Percentiles rank a stretch among this genome's conserved stretches.
phyloP scores from a whole-genome alignment of 23 tunicate species.

The Phallusia fumigata region DNA sequence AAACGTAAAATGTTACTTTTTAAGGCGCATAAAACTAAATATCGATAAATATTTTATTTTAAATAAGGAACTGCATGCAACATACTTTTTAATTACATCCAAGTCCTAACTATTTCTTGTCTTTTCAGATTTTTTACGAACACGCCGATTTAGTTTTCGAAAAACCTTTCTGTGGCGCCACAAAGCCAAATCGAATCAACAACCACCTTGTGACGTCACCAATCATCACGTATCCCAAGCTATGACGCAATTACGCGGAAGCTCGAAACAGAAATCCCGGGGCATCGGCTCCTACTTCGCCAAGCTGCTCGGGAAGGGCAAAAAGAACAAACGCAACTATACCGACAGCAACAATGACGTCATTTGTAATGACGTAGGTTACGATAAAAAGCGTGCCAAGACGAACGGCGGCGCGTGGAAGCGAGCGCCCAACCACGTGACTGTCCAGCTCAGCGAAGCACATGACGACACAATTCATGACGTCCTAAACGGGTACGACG shows the following conservation, averaged over 20 bases:
- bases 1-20: too few relatives aligned
- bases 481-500: slow-evolving; percentile 14
- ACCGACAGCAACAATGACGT: slow-evolving; percentile 37
- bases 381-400: slow-evolving; percentile 23
- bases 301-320: slow-evolving; percentile 37
- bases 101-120: not conserved
- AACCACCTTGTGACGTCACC: slow-evolving; percentile 3
- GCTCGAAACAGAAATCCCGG: slow-evolving; percentile 22
- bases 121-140: not conserved
- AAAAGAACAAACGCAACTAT: slow-evolving; percentile 9
- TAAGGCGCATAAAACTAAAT: too few relatives aligned
- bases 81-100: too few relatives aligned
- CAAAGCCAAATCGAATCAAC: not conserved
- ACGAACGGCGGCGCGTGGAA: slow-evolving; percentile 11
- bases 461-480: slow-evolving; percentile 27
- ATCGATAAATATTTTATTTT: too few relatives aligned
- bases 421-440: slow-evolving; percentile 6
- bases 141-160: slow-evolving; percentile 8
- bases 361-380: slow-evolving; percentile 21
- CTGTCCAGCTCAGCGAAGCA: slow-evolving; percentile 34
- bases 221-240: not conserved
- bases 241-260: not conserved
- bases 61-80: too few relatives aligned
- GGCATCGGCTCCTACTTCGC: slow-evolving; percentile 33
- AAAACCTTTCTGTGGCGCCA: not conserved